Percentiles rank a stretch among this genome's conserved stretches.
These are phyloP conservation scores for Dryocosmus kuriphilus DNA, from an alignment of 2,888 invertebrate genomes.

Conservation along the genomic window DNA sequence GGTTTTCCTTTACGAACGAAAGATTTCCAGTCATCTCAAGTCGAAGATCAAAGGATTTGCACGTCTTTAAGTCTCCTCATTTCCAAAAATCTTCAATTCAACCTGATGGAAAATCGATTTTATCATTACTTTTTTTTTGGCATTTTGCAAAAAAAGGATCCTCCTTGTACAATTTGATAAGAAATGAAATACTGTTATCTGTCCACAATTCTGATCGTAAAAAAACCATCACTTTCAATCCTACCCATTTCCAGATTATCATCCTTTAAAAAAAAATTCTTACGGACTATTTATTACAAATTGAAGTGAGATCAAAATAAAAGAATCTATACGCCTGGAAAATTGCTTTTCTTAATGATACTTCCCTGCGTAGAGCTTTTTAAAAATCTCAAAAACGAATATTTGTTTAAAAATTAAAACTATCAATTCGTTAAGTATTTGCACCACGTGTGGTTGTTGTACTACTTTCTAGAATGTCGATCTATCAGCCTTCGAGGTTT, in stretches of 20 bases:
- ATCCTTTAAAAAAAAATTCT: not conserved
- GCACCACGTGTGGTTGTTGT: too few species aligned
- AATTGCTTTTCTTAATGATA: too few species aligned
- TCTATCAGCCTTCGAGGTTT: not conserved
- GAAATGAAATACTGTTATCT: not conserved
- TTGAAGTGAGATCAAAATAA: not conserved
- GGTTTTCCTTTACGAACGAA: conserved; percentile 26
- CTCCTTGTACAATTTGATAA: not conserved
- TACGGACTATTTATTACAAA: not conserved
- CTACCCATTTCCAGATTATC: not conserved
- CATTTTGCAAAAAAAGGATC: not conserved
- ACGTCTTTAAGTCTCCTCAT: conserved; percentile 34
- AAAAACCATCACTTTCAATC: not conserved
- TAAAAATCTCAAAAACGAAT: too few species aligned
- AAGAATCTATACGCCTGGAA: too few species aligned
- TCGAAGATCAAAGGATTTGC: conserved; percentile 38
- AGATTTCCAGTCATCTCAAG: conserved; percentile 38
- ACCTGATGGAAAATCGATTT: conserved; percentile 22
- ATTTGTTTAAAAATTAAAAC: too few species aligned
- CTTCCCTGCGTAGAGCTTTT: too few species aligned
- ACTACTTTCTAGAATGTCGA: too few species aligned
- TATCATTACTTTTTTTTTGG: not conserved
- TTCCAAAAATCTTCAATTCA: conserved; percentile 21
- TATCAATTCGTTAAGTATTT: too few species aligned
- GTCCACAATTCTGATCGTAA: not conserved